These are phyloP conservation scores for Bombus terrestris DNA, from an alignment of 1,140 invertebrate genomes.

Conservation along the genomic window DNA sequence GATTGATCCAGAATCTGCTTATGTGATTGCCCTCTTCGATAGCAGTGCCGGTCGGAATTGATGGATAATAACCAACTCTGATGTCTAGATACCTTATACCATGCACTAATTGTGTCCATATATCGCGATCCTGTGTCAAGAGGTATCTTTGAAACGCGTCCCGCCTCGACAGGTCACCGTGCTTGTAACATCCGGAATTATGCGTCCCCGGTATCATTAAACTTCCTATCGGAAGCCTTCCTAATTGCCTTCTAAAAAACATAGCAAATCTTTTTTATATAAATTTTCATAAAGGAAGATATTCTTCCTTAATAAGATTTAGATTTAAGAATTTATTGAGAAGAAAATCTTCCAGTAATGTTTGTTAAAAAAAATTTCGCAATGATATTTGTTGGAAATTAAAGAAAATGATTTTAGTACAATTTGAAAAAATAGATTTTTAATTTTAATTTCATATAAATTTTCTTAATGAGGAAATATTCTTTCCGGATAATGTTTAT, in stretches of 20 bases:
- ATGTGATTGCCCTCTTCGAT: conserved; percentile 62
- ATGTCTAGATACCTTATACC: conserved; percentile 92
- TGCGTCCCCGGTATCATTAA: conserved; percentile 88
- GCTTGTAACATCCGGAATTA: conserved; percentile 86
- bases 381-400: too few relatives aligned
- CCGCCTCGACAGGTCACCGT: conserved; percentile 76
- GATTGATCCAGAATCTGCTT: conserved; percentile 88
- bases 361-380: too few relatives aligned
- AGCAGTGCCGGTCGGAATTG: conserved; percentile 68
- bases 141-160: conserved; percentile 82
- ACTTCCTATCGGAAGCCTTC: conserved; percentile 83
- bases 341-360: background rate
- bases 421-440: too few relatives aligned
- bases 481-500: too few relatives aligned
- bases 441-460: too few relatives aligned
- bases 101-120: conserved; percentile 91
- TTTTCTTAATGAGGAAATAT: too few relatives aligned
- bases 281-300: too few relatives aligned
- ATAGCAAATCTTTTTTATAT: background rate
- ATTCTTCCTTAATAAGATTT: too few relatives aligned
- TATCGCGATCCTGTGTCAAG: conserved; percentile 88
- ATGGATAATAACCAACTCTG: conserved; percentile 85
- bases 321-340: too few relatives aligned
- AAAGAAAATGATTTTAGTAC: too few relatives aligned
- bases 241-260: conserved; percentile 80